These are phyloP conservation scores for Rhodophaea formosa DNA, from an alignment of 2,888 invertebrate species.

Conservation along the genomic window DNA sequence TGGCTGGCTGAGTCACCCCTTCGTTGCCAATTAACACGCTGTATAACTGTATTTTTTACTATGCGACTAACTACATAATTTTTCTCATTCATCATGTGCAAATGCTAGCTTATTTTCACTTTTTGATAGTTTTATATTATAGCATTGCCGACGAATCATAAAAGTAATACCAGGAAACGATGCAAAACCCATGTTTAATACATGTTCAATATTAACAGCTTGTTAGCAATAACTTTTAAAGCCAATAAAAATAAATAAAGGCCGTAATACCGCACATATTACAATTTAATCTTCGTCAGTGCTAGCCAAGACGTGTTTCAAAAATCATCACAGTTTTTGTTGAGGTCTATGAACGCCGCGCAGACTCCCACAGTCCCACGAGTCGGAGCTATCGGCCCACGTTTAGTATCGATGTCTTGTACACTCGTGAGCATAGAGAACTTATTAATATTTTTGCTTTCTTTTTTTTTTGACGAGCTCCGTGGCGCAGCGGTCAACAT, in stretches of 20 bases:
- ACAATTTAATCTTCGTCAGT: conserved; percentile 9
- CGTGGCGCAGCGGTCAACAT: too few species aligned
- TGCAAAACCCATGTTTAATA: neutral
- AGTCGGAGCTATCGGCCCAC: conserved; percentile 1
- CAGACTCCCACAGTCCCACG: conserved; percentile 7
- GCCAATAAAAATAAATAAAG: conserved; percentile 12
- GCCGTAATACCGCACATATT: conserved; percentile 11
- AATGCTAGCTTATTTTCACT: too few species aligned
- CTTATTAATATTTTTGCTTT: neutral
- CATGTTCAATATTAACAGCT: neutral
- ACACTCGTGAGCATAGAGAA: conserved; percentile 14
- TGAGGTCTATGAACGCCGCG: conserved; percentile 24
- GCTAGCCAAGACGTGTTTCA: conserved; percentile 11
- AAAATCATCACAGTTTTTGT: conserved; percentile 16
- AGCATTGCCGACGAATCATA: too few species aligned
- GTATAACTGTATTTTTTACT: too few species aligned
- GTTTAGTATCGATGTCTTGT: conserved; percentile 9
- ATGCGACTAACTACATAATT: too few species aligned
- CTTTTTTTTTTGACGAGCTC: too few species aligned
- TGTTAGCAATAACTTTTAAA: conserved; percentile 3
- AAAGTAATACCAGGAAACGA: neutral
- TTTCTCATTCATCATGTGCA: too few species aligned
- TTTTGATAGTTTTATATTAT: too few species aligned
- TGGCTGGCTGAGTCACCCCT: too few species aligned
- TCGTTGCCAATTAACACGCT: too few species aligned